phyloP scores from a whole-genome alignment of 2,888 invertebrate genomes.

The Biston betularia region DNA sequence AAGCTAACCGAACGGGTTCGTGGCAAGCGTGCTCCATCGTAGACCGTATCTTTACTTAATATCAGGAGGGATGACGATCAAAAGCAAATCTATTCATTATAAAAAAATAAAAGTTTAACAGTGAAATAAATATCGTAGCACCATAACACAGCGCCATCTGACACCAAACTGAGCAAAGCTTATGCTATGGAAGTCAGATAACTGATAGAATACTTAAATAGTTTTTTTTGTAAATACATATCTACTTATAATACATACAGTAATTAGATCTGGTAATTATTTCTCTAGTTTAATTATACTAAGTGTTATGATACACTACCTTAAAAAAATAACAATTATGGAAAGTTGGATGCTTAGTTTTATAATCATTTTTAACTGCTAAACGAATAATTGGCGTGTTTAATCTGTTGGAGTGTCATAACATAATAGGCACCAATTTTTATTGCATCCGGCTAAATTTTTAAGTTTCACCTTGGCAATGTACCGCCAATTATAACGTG shows the following conservation, averaged over 20 bases:
- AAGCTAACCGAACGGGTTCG: no score
- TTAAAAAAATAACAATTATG: constrained; percentile 17
- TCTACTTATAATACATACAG: no score
- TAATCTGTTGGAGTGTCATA: constrained; percentile 14
- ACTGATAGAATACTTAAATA: no score
- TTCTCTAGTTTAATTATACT: not conserved
- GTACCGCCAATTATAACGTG: constrained; percentile 23
- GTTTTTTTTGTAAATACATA: no score
- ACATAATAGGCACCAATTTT: constrained; percentile 22
- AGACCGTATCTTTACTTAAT: no score
- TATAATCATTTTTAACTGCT: constrained; percentile 6
- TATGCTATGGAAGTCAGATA: no score
- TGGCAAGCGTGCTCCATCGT: no score
- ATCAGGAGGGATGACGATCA: no score
- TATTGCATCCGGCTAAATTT: constrained; percentile 38
- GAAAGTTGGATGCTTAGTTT: constrained; percentile 19
- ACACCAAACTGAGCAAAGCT: no score
- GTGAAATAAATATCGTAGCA: no score
- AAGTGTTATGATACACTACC: not conserved
- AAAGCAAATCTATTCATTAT: no score
- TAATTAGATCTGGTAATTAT: constrained; percentile 10
- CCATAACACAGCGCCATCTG: no score
- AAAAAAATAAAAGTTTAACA: constrained; percentile 9
- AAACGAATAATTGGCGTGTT: constrained; percentile 20
- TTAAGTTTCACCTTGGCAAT: constrained; percentile 43